Evolutionary conservation across 2,113 vertebrate genomes (phyloP).

Genomic region (Ibidorhyncha struthersii): DNA sequence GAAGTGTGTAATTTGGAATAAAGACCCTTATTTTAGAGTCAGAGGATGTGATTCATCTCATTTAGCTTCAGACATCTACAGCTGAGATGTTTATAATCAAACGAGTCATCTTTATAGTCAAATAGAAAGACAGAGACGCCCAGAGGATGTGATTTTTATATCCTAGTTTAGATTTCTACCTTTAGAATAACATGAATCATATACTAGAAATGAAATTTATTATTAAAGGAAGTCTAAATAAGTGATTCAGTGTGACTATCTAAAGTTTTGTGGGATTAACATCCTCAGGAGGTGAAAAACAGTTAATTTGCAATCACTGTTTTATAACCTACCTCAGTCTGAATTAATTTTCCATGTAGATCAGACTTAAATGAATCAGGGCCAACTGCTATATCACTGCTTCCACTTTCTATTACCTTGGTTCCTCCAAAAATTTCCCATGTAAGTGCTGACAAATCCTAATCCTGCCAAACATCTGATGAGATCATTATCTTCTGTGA

Average conservation of each 20-base stretch:
- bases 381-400: neutral
- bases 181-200: conserved; percentile 25
- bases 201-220: neutral
- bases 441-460: neutral
- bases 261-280: neutral
- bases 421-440: neutral
- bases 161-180: neutral
- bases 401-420: neutral
- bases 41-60: conserved; percentile 48
- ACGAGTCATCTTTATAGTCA: conserved; percentile 18
- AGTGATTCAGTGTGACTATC: neutral
- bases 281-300: neutral
- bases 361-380: neutral
- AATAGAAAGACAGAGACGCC: neutral
- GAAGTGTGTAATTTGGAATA: conserved; percentile 58
- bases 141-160: neutral
- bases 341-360: neutral
- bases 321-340: neutral
- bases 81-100: conserved; percentile 60
- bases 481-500: neutral
- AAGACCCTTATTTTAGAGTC: conserved; percentile 55
- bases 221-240: conserved; percentile 17
- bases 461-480: neutral
- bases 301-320: neutral
- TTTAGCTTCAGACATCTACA: conserved; percentile 49